Conservation (phyloP, 2,797 vertebrate genomes). For the Enteromius argenteus region DNA sequence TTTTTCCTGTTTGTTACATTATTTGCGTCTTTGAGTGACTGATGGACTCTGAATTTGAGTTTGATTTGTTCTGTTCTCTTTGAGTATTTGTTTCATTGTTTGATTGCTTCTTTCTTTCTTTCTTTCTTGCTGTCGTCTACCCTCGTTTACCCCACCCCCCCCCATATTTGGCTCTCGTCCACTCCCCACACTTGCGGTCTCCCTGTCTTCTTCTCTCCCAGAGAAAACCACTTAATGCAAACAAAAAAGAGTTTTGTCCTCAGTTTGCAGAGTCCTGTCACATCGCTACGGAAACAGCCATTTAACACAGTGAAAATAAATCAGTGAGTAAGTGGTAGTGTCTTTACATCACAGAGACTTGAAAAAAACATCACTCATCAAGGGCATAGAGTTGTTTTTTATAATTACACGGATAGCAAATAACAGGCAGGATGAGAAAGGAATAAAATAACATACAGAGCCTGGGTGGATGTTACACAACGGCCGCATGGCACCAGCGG, state of each 20-base stretch:
- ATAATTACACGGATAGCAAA: slow-evolving; percentile 65
- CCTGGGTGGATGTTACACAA: slow-evolving; percentile 63
- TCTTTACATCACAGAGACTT: slow-evolving; percentile 46
- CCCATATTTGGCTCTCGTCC: slow-evolving; percentile 55
- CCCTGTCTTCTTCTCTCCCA: slow-evolving; percentile 63
- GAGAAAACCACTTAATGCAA: slow-evolving; percentile 71
- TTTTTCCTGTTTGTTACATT: neutral
- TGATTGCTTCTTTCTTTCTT: slow-evolving; percentile 20
- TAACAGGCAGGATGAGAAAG: slow-evolving; percentile 60
- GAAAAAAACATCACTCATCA: slow-evolving; percentile 57
- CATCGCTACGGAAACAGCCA: slow-evolving; percentile 56
- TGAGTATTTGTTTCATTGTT: neutral
- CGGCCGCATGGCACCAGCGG: slow-evolving; percentile 64
- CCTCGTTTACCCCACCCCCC: slow-evolving; percentile 28
- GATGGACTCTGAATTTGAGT: neutral
- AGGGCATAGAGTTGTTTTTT: slow-evolving; percentile 61
- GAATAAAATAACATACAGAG: slow-evolving; percentile 71
- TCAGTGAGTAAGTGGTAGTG: slow-evolving; percentile 58
- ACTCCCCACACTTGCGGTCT: slow-evolving; percentile 63
- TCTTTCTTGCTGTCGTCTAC: slow-evolving; percentile 11
- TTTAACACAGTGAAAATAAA: slow-evolving; percentile 61
- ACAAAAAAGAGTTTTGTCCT: slow-evolving; percentile 66
- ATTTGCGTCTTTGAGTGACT: neutral
- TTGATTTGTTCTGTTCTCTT: neutral
- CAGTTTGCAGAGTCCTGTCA: slow-evolving; percentile 60